Evolutionary conservation across 92 coral and sea anemone species (phyloP), one percentile per base, ranked within the genome.

Genomic region (Heliopora coerulea): DNA sequence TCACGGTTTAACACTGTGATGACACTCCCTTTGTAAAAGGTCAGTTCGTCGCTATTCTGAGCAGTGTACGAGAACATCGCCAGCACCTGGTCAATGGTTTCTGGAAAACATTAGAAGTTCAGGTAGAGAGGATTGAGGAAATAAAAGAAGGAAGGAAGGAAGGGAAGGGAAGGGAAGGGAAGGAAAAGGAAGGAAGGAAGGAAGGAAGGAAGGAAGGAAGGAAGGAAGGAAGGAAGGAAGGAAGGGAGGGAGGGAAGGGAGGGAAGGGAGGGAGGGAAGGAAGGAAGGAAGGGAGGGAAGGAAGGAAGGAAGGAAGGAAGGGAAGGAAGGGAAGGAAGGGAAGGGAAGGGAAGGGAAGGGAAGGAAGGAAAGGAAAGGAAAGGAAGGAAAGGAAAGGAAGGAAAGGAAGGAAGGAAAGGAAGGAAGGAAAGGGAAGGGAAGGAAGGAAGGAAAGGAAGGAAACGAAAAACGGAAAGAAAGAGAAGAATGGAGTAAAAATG

Each of bases 11-110:
- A 82, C 34, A 92, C 96, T 25, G 88, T 92, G 32, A 92, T 87
- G 23, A 92, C 97, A 74, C 97, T 92, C 7, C 97, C 97, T 66
- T 92, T 92, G 80, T 87, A 89, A 80, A 92, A 89, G 23, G 97
- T 87, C 27, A 92, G 96, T 42, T 92, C 97, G 79, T 92, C 97
- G 5, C 73, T 44, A 34, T 91, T 91, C 66, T 87, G 97, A 25
- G 96, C 97, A 3, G 87, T 83, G 88, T 92, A 92, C 1, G 97
- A 91, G 75, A 89, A 92, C 97, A 92, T 92, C 27, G 97, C 97
- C 14, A 92, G 80, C 0, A 92, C 97, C 86, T 92, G 97, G 49
- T 92, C 97, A 29, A 89, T 78, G 70, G 84, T 89, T 50, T 80
- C 96, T 89, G 81, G 15, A 62, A 30, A 49, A 24, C 13, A 58